Conservation (phyloP, 2,888 invertebrate genomes). For the Tigriopus californicus region DNA sequence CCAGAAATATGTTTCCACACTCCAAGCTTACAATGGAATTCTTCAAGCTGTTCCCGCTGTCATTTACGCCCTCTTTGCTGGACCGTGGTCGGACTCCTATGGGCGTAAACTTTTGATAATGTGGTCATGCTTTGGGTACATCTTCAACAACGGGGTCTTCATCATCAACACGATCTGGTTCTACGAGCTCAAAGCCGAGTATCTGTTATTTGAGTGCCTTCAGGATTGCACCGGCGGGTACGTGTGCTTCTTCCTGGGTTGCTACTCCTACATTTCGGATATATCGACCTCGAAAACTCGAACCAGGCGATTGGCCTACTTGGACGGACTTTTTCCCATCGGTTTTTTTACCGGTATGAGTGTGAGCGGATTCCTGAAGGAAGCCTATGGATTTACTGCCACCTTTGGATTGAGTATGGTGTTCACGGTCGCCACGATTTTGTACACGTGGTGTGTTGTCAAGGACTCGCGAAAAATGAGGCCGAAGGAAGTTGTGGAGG, state of each 20-base stretch:
- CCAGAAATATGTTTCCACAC: constrained; percentile 9
- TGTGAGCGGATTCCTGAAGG: constrained; percentile 5
- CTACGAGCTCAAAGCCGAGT: constrained; percentile 14
- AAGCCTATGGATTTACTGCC: background rate
- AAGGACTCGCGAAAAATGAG: constrained; percentile 2
- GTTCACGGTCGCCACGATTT: background rate
- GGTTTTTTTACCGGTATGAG: constrained; percentile 12
- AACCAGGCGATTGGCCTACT: constrained; percentile 10
- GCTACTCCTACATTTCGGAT: constrained; percentile 14
- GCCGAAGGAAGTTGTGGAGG: constrained; percentile 7
- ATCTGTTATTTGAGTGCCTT: constrained; percentile 13
- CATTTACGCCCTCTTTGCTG: constrained; percentile 14
- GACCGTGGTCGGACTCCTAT: constrained; percentile 13
- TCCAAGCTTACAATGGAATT: constrained; percentile 15
- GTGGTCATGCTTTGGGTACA: constrained; percentile 8
- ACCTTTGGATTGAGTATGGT: background rate
- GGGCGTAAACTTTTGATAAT: constrained; percentile 5
- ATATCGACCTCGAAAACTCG: constrained; percentile 5
- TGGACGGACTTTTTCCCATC: constrained; percentile 12
- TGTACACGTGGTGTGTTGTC: background rate
- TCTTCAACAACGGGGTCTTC: constrained; percentile 15
- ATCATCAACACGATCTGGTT: constrained; percentile 13
- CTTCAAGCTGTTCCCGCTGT: constrained; percentile 12
- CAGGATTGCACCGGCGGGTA: constrained; percentile 14
- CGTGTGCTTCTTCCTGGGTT: constrained; percentile 10